phyloP scores from a whole-genome alignment of 1,140 invertebrate genomes.

The Drosophila rufa region DNA sequence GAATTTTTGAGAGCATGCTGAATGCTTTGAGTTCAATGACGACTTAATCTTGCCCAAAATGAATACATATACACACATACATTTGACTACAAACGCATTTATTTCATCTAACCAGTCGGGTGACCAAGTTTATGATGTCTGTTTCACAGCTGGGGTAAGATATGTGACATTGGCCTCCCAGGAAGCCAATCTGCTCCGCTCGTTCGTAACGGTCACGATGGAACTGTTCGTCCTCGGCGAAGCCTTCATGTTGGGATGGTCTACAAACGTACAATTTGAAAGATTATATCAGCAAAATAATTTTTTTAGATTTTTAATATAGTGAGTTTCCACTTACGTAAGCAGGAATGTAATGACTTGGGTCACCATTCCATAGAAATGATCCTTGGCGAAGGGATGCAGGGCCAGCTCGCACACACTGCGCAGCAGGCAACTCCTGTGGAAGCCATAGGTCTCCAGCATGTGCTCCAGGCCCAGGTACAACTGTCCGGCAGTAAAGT shows the following conservation, averaged over 20 bases:
- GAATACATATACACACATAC: slow-evolving; percentile 14
- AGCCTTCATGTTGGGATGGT: slow-evolving; percentile 78
- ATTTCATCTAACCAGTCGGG: slow-evolving; percentile 72
- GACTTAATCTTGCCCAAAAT: not conserved
- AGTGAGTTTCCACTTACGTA: slow-evolving; percentile 56
- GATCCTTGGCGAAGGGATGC: slow-evolving; percentile 73
- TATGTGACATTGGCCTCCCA: slow-evolving; percentile 64
- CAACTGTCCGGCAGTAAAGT: slow-evolving; percentile 78
- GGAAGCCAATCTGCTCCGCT: slow-evolving; percentile 72
- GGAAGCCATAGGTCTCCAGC: slow-evolving; percentile 64
- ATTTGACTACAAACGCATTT: slow-evolving; percentile 19
- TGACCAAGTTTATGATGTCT: slow-evolving; percentile 64
- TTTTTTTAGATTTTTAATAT: too few species aligned
- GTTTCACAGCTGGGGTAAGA: slow-evolving; percentile 67
- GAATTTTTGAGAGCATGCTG: not conserved
- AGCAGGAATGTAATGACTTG: slow-evolving; percentile 73
- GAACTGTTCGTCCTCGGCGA: slow-evolving; percentile 54
- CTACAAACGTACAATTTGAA: slow-evolving; percentile 44
- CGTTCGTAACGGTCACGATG: slow-evolving; percentile 70
- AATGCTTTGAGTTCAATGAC: not conserved
- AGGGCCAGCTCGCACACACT: slow-evolving; percentile 77
- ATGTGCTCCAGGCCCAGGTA: slow-evolving; percentile 63
- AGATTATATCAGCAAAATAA: not conserved
- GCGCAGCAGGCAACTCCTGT: slow-evolving; percentile 70
- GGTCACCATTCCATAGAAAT: slow-evolving; percentile 60